Base-by-base conservation (phyloP, 2,113 vertebrate species). In the Caracal caracal region DNA sequence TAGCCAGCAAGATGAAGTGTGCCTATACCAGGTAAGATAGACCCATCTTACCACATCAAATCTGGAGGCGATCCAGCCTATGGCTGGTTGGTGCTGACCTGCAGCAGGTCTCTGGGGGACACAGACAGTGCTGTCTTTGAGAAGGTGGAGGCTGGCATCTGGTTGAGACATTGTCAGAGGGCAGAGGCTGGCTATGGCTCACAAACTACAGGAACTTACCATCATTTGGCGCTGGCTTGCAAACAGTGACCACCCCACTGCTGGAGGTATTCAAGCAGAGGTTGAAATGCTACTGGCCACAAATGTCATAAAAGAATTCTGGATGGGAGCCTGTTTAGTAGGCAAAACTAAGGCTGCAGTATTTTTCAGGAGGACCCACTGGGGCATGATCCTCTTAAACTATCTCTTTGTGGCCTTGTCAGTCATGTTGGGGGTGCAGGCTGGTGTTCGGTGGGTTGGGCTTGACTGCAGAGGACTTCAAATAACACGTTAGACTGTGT, bases 171-270 rank as follows among this genome's bases (percentile, higher is more conserved):
- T 4, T 6, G 6, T 35, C 63, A n/a, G 68, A 61, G 90, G 66
- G 35, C 88, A 81, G 35, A 24, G 3, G 9, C 76, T 43, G 16
- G 37, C 53, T 8, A 28, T 49, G n/a, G 37, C 6, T 83, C 61
- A 71, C 61, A 61, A 19, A 13, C 17, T 10, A 22, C 40, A 43
- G 61, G 13, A 86, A 59, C 24, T 90, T 63, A 15, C 13, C 15
- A 19, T 37, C 19, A 15, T 79, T 19, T 40, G 47, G 53, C 8
- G 0, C 6, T 26, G 16, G 43, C 7, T 12, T 40, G 0, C 19
- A 71, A 83, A 20, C 56, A 33, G 9, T 28, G 76, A 90, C 16
- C 33, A 7, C 59, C 20, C 4, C 2, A 4, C 24, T 49, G 49
- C 22, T 33, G 0, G 56, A 73, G 70, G 79, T 47, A 13, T 91